phyloP scores from a whole-genome alignment of 2,888 invertebrate genomes.

The Seladonia tumulorum region DNA sequence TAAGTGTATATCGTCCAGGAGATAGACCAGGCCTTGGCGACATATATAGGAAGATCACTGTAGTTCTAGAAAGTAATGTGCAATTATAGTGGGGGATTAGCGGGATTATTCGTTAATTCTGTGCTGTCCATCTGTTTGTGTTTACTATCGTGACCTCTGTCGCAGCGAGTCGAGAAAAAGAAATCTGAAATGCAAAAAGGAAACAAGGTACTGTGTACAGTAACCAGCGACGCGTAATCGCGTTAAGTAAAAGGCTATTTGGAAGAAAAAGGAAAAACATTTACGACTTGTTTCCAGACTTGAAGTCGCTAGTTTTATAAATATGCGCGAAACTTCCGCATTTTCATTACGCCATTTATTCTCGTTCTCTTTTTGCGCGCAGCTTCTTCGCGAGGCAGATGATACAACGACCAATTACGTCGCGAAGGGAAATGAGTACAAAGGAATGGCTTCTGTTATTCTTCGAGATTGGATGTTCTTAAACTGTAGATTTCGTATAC shows the following conservation, averaged over 20 bases:
- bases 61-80: no score
- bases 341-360: slow-evolving; percentile 47
- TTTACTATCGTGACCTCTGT: background rate
- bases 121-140: background rate
- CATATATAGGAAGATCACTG: no score
- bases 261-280: slow-evolving; percentile 27
- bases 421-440: slow-evolving; percentile 56
- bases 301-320: slow-evolving; percentile 40
- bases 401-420: slow-evolving; percentile 54
- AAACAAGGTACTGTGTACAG: background rate
- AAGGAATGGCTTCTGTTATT: slow-evolving; percentile 56
- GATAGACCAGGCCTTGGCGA: no score
- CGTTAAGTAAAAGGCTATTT: slow-evolving; percentile 18
- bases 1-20: no score
- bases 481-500: slow-evolving; percentile 51
- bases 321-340: slow-evolving; percentile 47
- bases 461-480: slow-evolving; percentile 33
- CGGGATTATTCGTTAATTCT: background rate
- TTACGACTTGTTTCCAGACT: slow-evolving; percentile 37
- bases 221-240: slow-evolving; percentile 20
- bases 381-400: slow-evolving; percentile 43
- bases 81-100: no score
- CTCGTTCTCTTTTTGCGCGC: background rate
- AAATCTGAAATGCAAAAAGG: background rate
- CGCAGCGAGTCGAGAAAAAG: background rate